Base-by-base conservation (phyloP, 2,888 invertebrate species). In the Parasteatoda lunata region DNA sequence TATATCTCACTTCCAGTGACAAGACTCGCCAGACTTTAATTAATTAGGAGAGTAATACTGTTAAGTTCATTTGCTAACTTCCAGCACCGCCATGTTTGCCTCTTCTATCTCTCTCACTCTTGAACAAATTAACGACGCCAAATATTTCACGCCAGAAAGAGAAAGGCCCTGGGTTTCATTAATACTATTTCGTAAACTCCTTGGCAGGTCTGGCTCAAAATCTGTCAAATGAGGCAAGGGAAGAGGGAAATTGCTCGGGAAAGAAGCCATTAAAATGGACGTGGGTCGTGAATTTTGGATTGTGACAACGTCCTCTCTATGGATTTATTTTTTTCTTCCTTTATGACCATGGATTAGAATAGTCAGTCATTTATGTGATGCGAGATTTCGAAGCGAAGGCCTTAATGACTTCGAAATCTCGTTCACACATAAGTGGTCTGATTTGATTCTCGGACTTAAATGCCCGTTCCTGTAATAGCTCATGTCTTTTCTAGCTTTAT, bases 81-180 rank as follows among this genome's bases (percentile, higher is more conserved):
- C 59, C n/a, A 59, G 59, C 59, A 30, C 45, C 45, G 8, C 9
- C 45, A 51, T 51, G 30, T n/a, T 52, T 51, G 72, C 52, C 15
- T 72, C 51, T n/a, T 51, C 9, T 5, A 4, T 49, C 30, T 30
- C 30, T 15, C 30, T 70, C 51, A 52, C 72, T 13, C 52, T 7
- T 30, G 15, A 15, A 54, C 51, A 8, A 52, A 72, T 72, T 52
- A 72, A 54, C 30, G 52, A n/a, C 54, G 52, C 49, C 51, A 52
- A 72, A 72, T 72, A 72, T 72, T 72, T 72, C 72, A 72, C 52
- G 52, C 72, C 30, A 11, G 30, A 15, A 72, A 9, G 13, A 52
- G 11, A 11, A 30, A 47, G 30, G 72, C 30, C 45, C n/a, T 59
- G 8, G 30, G 59, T n/a, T 59, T 59, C 59, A 59, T 59, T 59